Evolutionary conservation across 1,140 invertebrate species (phyloP), one percentile per base, ranked within the genome.

Genomic region (Drosophila nikananu): DNA sequence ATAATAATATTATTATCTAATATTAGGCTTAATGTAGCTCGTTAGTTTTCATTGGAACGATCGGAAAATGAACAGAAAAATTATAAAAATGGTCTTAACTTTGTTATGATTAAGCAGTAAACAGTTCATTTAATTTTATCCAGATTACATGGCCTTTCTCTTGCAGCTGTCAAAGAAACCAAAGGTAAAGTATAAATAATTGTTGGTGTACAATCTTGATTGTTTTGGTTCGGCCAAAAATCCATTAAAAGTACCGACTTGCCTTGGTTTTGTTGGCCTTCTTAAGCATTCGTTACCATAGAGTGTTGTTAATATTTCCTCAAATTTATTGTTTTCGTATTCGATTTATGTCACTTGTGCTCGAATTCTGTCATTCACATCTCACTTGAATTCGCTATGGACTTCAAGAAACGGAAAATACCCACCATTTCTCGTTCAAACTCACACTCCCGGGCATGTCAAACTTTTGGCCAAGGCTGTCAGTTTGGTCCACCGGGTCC

Each of bases 381-480:
- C 32, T 55, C 52, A 17, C 15, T 57, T 39, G 35, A 57, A 57
- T 39, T 39, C 15, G 32, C 54, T 5, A n/a, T 17, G 35, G 54
- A 57, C 32, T n/a, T 5, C 32, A 39, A 32, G 21, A 39, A 42
- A 60, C 13, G 23, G 13, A 39, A 30, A 32, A 42, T n/a, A 19
- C 8, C 17, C 21, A 9, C 21, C 5, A 39, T 23, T n/a, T 23
- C 15, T 37, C 15, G 6, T 23, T 9, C n/a, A 8, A 15, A 13
- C 15, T 19, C 27, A 62, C 27, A 44, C 23, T n/a, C 5, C 23
- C n/a, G 25, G 30, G 32, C 32, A 7, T 37, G 30, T 66, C 42
- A 37, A 27, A 27, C 19, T 39, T 27, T 37, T 64, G 59, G 30
- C 30, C 19, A 41, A 25, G 64, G n/a, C 21, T 64, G 64, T 63